Evolutionary conservation across 2,797 vertebrate species (phyloP).

Genomic region (Gila robusta): DNA sequence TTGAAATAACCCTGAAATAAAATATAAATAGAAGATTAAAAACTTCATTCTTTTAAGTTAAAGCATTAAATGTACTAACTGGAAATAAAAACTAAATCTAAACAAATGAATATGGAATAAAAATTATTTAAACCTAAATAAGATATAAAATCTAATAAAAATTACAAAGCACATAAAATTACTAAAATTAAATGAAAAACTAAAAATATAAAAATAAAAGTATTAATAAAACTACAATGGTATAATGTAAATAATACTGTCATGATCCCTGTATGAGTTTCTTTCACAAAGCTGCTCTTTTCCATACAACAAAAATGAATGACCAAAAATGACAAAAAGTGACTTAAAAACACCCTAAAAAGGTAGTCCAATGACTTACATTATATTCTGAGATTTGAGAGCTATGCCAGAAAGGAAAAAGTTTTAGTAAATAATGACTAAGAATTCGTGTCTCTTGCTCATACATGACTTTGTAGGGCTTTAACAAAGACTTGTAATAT

Average conservation of each 20-base stretch:
- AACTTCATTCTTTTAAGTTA: background rate
- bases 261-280: background rate
- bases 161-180: background rate
- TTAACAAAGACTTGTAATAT: slow-evolving; percentile 7
- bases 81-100: background rate
- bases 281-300: background rate
- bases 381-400: background rate
- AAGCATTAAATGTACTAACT: background rate
- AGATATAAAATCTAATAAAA: background rate
- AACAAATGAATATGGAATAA: no score
- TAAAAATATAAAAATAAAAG: no score
- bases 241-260: background rate
- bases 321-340: background rate
- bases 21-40: background rate
- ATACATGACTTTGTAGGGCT: background rate
- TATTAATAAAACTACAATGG: background rate
- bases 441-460: background rate
- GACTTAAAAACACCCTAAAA: background rate
- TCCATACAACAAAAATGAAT: background rate
- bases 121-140: background rate
- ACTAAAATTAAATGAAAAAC: background rate
- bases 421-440: background rate
- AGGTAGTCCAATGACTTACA: background rate
- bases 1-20: background rate
- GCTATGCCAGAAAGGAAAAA: background rate